Base-by-base conservation (phyloP, 2,797 vertebrate species). In the Pachyuromys duprasi region DNA sequence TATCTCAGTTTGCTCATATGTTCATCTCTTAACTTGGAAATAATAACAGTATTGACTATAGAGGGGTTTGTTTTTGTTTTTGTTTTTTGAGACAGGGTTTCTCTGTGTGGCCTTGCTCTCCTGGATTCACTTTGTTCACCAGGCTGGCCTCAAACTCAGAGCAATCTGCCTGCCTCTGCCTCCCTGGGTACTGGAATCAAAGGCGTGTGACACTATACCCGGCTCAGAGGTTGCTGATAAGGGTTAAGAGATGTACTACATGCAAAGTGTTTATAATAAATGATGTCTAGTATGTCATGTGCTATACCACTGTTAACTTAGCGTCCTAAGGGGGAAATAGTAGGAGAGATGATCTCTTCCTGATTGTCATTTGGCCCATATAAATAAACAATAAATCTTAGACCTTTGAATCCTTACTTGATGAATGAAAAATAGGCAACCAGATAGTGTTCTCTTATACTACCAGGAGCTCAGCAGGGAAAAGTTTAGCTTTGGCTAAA, bases 401-500 rank as follows among this genome's bases (percentile, higher is more conserved):
- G 36, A 53, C n/a, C 39, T 4, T 69, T 89, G 57, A 26, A 74
- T 33, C 53, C 15, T 95, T 84, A 72, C 20, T 63, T 84, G 55
- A 33, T 92, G 67, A 88, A 78, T 55, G 70, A 76, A n/a, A 90
- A 88, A 49, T 74, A 93, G 89, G 12, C 36, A 89, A 36, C 36
- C 36, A 82, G 42, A 3, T 62, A 62, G 36, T 65, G 18, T 82
- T 74, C 70, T 45, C n/a, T 70, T 79, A 81, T 26, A 62, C 22
- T 45, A 45, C 22, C 11, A 90, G 86, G 39, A 69, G n/a, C 92
- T 78, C 6, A 57, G 18, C n/a, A 83, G 53, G 78, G 62, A 95
- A 28, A 62, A 89, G n/a, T 88, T 95, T 93, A 84, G 72, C 6
- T 86, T 60, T 36, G 78, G 72, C 91, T 82, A 74, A 36, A 89